Evolutionary conservation across 2,113 vertebrate genomes (phyloP).

Genomic region (cat (Felis catus)): F.catus_Fca126_mat1.0 CM031412.1:161831001-161831500

Average conservation of each 20-base stretch:
- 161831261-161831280: neutral
- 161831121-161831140: neutral
- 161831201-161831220: neutral
- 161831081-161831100: neutral
- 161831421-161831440: neutral
- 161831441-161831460: constrained; percentile 38
- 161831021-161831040: no score
- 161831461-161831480: constrained; percentile 27
- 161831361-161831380: neutral
- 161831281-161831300: neutral
- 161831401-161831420: neutral
- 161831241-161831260: neutral
- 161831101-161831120: neutral
- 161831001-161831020: no score
- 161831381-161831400: neutral
- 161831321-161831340: neutral
- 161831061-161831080: neutral
- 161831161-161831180: neutral
- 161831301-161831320: neutral
- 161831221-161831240: neutral
- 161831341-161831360: neutral
- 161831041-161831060: neutral
- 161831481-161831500: neutral
- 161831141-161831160: neutral
- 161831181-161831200: neutral